phyloP scores from a whole-genome alignment of 2,113 vertebrate species.

The Colius striatus region DNA sequence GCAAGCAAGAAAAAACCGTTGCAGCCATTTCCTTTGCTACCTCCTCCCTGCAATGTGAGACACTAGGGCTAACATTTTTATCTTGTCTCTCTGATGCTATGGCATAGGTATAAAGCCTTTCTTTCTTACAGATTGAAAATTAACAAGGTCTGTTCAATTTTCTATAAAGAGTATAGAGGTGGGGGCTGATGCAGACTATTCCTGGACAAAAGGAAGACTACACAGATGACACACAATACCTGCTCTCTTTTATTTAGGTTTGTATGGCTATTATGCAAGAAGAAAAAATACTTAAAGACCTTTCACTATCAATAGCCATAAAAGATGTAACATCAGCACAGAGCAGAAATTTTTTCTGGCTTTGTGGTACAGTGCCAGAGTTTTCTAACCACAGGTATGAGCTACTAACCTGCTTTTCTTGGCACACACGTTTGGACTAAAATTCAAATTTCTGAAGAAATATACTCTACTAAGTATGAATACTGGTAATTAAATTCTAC shows the following conservation, averaged over 20 bases:
- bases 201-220: not conserved
- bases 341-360: not conserved
- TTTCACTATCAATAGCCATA: not conserved
- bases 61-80: not conserved
- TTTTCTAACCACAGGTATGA: not conserved
- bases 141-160: not conserved
- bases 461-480: not conserved
- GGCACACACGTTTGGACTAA: not conserved
- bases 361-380: not conserved
- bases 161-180: not conserved
- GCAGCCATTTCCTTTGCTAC: not conserved
- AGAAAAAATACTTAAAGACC: not conserved
- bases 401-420: not conserved
- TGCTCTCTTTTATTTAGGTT: not conserved
- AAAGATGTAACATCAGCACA: not conserved
- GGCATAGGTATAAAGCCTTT: not conserved
- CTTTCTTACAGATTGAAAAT: not conserved
- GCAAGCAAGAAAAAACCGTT: not conserved
- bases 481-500: not conserved
- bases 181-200: not conserved
- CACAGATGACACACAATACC: not conserved
- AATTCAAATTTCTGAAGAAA: not conserved
- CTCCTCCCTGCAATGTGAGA: not conserved
- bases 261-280: not conserved
- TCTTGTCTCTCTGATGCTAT: not conserved